Evolutionary conservation across 2,797 vertebrate genomes (phyloP).

Genomic region (Pampus argenteus): DNA sequence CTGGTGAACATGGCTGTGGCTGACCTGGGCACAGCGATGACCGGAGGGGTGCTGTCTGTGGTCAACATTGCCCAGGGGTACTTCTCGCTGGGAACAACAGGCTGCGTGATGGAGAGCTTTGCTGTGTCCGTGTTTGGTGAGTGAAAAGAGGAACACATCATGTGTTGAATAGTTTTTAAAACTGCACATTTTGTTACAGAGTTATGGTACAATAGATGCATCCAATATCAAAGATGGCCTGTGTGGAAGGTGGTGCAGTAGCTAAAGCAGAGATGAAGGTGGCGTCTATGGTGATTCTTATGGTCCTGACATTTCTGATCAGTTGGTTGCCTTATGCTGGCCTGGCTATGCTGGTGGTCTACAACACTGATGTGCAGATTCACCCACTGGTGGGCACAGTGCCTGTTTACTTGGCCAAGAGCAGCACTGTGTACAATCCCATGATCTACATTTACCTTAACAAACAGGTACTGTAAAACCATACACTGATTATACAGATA

Average conservation of each 20-base stretch:
- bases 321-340: conserved; percentile 80
- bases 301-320: conserved; percentile 80
- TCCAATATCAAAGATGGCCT: conserved; percentile 72
- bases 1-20: conserved; percentile 84
- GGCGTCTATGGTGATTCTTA: conserved; percentile 77
- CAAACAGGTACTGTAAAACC: conserved; percentile 73
- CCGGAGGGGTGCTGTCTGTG: conserved; percentile 79
- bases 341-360: conserved; percentile 75
- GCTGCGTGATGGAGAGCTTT: conserved; percentile 84
- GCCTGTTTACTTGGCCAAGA: conserved; percentile 84
- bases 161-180: not conserved
- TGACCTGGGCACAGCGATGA: conserved; percentile 81
- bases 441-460: conserved; percentile 86
- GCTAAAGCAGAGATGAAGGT: conserved; percentile 75
- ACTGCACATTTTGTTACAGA: not conserved
- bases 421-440: conserved; percentile 83
- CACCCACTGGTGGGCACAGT: conserved; percentile 73
- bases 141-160: conserved; percentile 38
- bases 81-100: conserved; percentile 80
- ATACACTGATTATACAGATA: not conserved
- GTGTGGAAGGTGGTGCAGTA: conserved; percentile 72
- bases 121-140: conserved; percentile 83
- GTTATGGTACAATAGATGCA: not conserved
- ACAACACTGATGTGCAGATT: conserved; percentile 70
- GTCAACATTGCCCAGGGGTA: conserved; percentile 81